Evolutionary conservation across 1,140 invertebrate genomes (phyloP).

Genomic region (Caerostris darwini): DNA sequence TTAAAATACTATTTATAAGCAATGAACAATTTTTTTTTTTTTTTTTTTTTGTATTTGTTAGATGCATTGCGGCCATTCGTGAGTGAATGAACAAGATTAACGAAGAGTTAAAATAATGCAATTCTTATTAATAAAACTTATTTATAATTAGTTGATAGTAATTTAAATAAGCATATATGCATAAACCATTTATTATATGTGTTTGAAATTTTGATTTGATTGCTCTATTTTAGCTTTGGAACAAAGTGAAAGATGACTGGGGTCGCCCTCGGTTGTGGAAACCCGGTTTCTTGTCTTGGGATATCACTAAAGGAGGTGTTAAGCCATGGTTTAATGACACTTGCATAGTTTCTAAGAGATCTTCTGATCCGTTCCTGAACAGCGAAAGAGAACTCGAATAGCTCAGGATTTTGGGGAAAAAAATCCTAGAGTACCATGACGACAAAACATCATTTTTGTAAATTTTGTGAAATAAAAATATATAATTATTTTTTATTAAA

Average conservation of each 20-base stretch:
- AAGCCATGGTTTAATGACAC: conserved; percentile 71
- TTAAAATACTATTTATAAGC: no score
- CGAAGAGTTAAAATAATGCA: no score
- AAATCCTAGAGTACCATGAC: background rate
- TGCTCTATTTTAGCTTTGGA: conserved; percentile 58
- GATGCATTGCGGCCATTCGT: no score
- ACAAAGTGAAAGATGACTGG: conserved; percentile 46
- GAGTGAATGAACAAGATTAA: no score
- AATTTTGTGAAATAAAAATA: background rate
- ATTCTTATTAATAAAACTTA: background rate
- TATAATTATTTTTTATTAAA: no score
- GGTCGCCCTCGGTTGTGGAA: conserved; percentile 41
- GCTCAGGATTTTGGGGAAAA: no score
- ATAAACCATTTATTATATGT: no score
- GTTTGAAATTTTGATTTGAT: background rate
- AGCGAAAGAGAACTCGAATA: conserved; percentile 56
- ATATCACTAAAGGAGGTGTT: background rate
- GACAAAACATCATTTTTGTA: background rate
- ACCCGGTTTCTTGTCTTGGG: conserved; percentile 55
- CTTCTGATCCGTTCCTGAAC: background rate
- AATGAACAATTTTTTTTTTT: no score
- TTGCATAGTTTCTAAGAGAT: background rate
- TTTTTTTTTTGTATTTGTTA: no score
- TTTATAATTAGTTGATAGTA: background rate
- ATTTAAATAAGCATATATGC: background rate